Base-by-base conservation (phyloP, 2,888 invertebrate species). In the Cryptocheilus praepositus region DNA sequence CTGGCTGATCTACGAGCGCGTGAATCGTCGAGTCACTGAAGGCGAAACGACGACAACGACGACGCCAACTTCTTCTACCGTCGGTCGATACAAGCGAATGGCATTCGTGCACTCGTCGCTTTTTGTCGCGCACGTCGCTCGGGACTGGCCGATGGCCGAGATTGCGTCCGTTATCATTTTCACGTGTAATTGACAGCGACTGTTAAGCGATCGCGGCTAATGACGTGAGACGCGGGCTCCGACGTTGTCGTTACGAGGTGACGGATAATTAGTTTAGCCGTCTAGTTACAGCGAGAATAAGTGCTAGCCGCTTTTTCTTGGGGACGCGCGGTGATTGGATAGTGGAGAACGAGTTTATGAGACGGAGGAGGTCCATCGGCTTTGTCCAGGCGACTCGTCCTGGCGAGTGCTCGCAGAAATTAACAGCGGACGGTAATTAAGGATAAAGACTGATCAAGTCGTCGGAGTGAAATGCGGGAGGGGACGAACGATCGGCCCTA, bases 1-100 rank as follows among this genome's bases (percentile, higher is more conserved):
- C 36, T 51, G 70, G 53, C 67, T 73, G 70, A 76, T 76, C 67
- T 71, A 76, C 71, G 65, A 56, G 45, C 77, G 66, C 64, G 61
- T 58, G 43, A 70, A 67, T 73, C 67, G 67, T 62, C 57, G 61
- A 73, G 63, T 77, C 77, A 71, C 63, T 62, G 65, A 63, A 57
- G 54, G 52, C 59, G 61, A 49, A 60, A 16, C 51, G 70, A 64
- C 65, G 67, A 63, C 51, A 56, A 58, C 64, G 67, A 69, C 69
- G 67, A 21, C 54, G 45, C 61, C 54, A 15, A 21, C 28, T 49
- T 55, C 54, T 59, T 65, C 71, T 74, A 61, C 58, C 43, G 45
- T 54, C 60, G 67, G 43, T 56, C 65, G 65, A 71, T 74, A 67
- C 65, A 67, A 67, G 63, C 36, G 62, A 53, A 36, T 43, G 53